Evolutionary conservation across 92 coral and sea anemone genomes (phyloP), one percentile per base, ranked within the genome.

Genomic region (Porites evermanni): DNA sequence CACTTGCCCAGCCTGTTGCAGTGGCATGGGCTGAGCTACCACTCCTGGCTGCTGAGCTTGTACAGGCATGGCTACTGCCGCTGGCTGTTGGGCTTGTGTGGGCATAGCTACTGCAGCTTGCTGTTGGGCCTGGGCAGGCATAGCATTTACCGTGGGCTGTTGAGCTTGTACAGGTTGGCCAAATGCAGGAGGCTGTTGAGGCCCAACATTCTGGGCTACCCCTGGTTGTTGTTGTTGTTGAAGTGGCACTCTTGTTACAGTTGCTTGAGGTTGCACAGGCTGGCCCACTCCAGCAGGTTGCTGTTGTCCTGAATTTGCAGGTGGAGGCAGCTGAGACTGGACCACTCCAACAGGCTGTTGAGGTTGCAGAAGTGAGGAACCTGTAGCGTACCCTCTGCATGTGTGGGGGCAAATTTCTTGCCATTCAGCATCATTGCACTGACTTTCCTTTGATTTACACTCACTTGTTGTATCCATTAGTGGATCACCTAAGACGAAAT

Each of bases 401-500:
- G 87, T 73, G 71, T 73, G 87, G 4, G 87, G 87, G 53, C 87
- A 83, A 23, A 83, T 74, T 1, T 52, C 12, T 64, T 64, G 67
- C 87, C 87, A 83, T 83, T 73, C 87, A 21, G 20, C 7, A 66
- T 83, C 72, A 19, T 13, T 53, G 17, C 87, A 83, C 50, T 47
- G 87, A 1, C 7, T 53, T 21, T 74, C 52, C 74, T 64, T 74
- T 53, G 87, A 6, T 50, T 44, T 64, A 17, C 87, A 83, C 32
- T 58, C 74, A 53, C 87, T 83, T 17, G 80, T 17, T 19, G 72
- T 51, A 61, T 83, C 87, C 80, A 83, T 83, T 13, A 83, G 19
- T 26, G 87, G 72, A 53, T 75, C 60, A 53, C 72, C 87, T 83
- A 56, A 83, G 16, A 21, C 10, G 10, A 7, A 9, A 67, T 21